A percentile compares a stretch with the other conserved stretches of the same genome.
Conservation (phyloP, 2,113 vertebrate genomes). For the Otis tarda region DNA sequence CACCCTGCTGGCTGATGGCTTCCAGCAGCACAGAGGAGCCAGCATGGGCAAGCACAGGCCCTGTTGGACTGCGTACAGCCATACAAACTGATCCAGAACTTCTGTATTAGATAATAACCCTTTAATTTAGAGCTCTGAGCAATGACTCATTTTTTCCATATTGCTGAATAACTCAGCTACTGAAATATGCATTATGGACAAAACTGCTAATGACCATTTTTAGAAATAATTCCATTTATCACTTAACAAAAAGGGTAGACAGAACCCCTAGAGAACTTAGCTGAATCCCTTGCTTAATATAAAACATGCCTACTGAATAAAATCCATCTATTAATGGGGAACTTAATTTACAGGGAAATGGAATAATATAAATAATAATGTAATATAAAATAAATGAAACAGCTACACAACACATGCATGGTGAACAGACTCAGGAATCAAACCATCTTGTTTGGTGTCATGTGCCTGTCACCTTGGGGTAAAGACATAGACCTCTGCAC, state of each 20-base stretch:
- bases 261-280: not conserved
- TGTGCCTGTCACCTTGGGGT: not conserved
- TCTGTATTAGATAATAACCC: not conserved
- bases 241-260: not conserved
- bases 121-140: not conserved
- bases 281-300: not conserved
- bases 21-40: not conserved
- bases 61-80: not conserved
- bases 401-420: not conserved
- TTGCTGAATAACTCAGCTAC: not conserved
- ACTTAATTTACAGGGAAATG: not conserved
- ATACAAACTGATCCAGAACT: not conserved
- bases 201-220: not conserved
- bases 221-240: not conserved
- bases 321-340: not conserved
- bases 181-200: not conserved
- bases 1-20: not conserved
- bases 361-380: not conserved
- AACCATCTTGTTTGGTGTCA: not conserved
- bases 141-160: not conserved
- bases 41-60: not conserved
- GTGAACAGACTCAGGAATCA: not conserved
- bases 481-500: not conserved
- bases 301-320: not conserved
- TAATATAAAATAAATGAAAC: not conserved